These are phyloP conservation scores for Thalassaphorura encarpata DNA, from an alignment of 1,140 invertebrate genomes.

Conservation along the genomic window DNA sequence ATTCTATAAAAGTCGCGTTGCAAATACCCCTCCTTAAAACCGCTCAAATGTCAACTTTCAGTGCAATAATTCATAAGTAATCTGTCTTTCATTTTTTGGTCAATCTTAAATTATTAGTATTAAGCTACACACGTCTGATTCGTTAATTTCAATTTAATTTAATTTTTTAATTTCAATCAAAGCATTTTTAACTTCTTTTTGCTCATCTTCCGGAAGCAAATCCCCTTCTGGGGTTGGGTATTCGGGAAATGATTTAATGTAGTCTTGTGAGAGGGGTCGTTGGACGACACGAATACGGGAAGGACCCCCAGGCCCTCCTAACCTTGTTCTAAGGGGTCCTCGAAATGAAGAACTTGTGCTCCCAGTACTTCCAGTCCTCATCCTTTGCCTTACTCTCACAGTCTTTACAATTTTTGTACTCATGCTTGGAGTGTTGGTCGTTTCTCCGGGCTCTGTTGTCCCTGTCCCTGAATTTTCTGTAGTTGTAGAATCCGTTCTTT, in stretches of 20 bases:
- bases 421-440: constrained; percentile 16
- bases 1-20: no score
- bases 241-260: constrained; percentile 26
- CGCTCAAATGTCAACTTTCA: no score
- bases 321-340: not conserved
- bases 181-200: constrained; percentile 31
- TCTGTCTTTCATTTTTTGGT: no score
- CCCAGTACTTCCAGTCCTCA: constrained; percentile 16
- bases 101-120: no score
- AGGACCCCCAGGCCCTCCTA: not conserved
- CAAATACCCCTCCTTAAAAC: no score
- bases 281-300: constrained; percentile 22
- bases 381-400: constrained; percentile 29
- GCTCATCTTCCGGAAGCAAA: constrained; percentile 22
- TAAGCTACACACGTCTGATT: no score
- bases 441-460: no score
- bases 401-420: constrained; percentile 32
- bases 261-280: constrained; percentile 20
- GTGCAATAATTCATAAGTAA: no score
- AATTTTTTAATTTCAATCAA: constrained; percentile 32
- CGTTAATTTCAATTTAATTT: constrained; percentile 7
- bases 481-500: not conserved
- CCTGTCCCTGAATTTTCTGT: not conserved
- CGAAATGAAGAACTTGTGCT: not conserved
- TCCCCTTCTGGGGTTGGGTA: constrained; percentile 27